phyloP scores from a whole-genome alignment of 2,113 vertebrate species.

The Oreocharis arfaki region DNA sequence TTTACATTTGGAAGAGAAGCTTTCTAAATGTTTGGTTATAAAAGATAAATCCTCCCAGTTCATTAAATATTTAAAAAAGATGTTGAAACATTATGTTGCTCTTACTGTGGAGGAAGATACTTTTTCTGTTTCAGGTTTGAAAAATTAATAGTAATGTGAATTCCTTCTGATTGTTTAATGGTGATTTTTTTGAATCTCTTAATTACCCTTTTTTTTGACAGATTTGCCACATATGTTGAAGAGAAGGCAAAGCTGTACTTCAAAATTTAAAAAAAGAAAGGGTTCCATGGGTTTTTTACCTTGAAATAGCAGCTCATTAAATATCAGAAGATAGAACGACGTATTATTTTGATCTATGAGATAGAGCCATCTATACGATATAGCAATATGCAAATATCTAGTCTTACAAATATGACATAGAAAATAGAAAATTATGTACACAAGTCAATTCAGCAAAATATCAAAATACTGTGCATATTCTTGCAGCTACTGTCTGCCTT shows the following conservation, averaged over 20 bases:
- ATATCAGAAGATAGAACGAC: neutral
- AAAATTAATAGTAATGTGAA: neutral
- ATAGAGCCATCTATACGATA: neutral
- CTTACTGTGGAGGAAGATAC: neutral
- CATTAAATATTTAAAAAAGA: neutral
- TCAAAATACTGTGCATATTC: neutral
- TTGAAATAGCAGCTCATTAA: neutral
- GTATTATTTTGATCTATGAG: neutral
- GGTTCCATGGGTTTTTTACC: neutral
- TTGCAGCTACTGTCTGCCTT: neutral
- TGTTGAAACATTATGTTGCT: neutral
- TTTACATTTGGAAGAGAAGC: neutral
- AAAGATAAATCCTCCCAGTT: slow-evolving; percentile 6
- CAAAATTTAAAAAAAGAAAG: neutral
- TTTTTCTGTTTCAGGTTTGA: neutral
- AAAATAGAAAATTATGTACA: neutral
- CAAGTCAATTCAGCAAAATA: neutral
- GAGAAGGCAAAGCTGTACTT: neutral
- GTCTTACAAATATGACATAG: neutral
- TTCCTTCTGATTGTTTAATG: neutral
- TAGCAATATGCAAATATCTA: neutral
- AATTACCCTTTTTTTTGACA: neutral
- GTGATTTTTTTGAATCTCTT: neutral
- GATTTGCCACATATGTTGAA: neutral
- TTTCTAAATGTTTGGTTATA: neutral